Base-by-base conservation (phyloP, 2,888 invertebrate species). In the Aphidius colemani region DNA sequence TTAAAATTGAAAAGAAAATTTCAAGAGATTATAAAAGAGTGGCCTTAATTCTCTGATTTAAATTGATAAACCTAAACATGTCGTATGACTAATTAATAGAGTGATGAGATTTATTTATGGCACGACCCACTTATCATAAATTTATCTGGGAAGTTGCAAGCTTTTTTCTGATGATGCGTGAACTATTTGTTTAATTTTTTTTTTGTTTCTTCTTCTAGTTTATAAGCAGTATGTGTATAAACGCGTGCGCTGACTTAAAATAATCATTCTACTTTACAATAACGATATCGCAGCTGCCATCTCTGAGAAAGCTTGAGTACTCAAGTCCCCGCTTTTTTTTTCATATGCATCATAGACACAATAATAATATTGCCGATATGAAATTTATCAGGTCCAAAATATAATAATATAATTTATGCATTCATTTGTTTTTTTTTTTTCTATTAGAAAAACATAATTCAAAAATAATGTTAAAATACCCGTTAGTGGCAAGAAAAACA, bases 221-320 rank as follows among this genome's bases (percentile, higher is more conserved):
- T 30, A 30, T 30, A 30, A 5, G 3, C 30, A 30, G 5, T 30
- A 30, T 30, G 5, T 30, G 30, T 30, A 30, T 30, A 2, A 30
- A 2, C 30, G 30, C 30, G 5, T 2, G 30, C 30, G 30, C 30
- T 30, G 30, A 30, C 30, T 30, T 5, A 5, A 30, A 30, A 30
- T 30, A 30, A 30, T 30, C 30, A 30, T 30, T 30, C 30, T 30
- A 30, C 5, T 30, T 30, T 69, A 66, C 65, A 69, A 64, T 66
- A 75, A 75, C 76, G 80, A 80, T 79, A 80, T 79, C 78, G 72
- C 75, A 79, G 78, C 79, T 76, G 82, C 82, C 82, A 82, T 82
- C 82, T 82, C 74, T 80, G 74, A 82, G 78, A n/a, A 3, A 5
- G 10, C 48, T 6, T 10, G 3, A 10, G 57, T 46, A 57, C 57